Percentiles rank a stretch among this genome's conserved stretches.
phyloP scores from a whole-genome alignment of 2,888 invertebrate species.

The Tinea pellionella region DNA sequence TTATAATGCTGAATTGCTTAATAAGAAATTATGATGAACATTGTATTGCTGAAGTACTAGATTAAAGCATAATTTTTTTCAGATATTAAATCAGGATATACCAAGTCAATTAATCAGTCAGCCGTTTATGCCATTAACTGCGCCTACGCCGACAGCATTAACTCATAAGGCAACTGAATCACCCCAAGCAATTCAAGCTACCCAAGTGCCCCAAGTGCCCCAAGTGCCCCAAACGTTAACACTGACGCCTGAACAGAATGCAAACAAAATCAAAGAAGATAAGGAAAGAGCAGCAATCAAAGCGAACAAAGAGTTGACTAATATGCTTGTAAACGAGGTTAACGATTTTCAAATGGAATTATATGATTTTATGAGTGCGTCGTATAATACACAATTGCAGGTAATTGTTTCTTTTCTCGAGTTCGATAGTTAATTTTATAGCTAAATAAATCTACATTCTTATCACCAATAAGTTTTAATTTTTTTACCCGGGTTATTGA shows the following conservation, averaged over 20 bases:
- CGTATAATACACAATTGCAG: constrained; percentile 58
- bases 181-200: no score
- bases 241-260: not conserved
- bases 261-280: constrained; percentile 33
- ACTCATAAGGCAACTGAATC: no score
- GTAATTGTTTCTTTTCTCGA: constrained; percentile 40
- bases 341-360: constrained; percentile 75
- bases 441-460: no score
- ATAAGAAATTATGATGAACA: no score
- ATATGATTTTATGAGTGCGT: constrained; percentile 68
- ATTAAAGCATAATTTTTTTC: no score
- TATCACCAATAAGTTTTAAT: no score
- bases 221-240: not conserved
- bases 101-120: not conserved
- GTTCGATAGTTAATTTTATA: no score
- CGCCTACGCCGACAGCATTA: not conserved
- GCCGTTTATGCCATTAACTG: constrained; percentile 14
- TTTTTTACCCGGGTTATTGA: no score
- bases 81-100: not conserved
- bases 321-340: constrained; percentile 74
- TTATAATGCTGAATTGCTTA: no score
- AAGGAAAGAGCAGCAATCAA: constrained; percentile 44
- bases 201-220: not conserved
- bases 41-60: no score
- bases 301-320: constrained; percentile 57